Evolutionary conservation across 53 echinoderm and acorn worm genomes (phyloP), one percentile per base, ranked within the genome.

Genomic region (Temnopleurus reevesii): DNA sequence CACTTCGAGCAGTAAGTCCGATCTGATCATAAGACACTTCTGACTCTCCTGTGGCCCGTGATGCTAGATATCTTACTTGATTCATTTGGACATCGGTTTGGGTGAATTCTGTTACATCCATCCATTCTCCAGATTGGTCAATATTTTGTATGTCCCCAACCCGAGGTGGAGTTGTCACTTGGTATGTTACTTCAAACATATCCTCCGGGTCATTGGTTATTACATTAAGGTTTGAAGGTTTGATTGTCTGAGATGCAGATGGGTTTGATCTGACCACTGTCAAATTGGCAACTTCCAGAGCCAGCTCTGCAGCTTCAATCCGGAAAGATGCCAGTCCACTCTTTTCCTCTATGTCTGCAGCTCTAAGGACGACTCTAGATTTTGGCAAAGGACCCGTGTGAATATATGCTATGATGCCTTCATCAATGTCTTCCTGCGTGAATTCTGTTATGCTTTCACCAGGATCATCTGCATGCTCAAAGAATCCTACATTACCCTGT

Each of bases 321-420:
- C 98, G 66, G 55, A 98, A 94, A 13, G 98, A 96, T 81, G 92
- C 93, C 29, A 96, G 89, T 7, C 89, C 87, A 82, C 96, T 98
- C 76, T 92, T 90, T 31, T 83, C 92, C 25, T 76, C 21, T 13
- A 90, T 90, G 81, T 98, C 98, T n/a, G 91, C 81, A 18, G 96
- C 89, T 31, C 94, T 92, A 2, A 94, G 82, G 12, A 93, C 94
- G 21, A 98, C 91, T 45, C 98, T 91, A 4, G 98, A 93, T 59
- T 98, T 98, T 18, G 56, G 81, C n/a, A 56, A 89, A 13, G 90
- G 93, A 4, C 98, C 98, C 18, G 86, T 94, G 81, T 98, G 98
- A 2, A 96, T 93, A 81, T 96, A 98, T 3, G 91, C 94, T 28
- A 98, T 53, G 8, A 66, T 29, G 26, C 88, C 92, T 25, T 57